Evolutionary conservation across 2,113 vertebrate species (phyloP).

Genomic region (Nesoenas mayeri): DNA sequence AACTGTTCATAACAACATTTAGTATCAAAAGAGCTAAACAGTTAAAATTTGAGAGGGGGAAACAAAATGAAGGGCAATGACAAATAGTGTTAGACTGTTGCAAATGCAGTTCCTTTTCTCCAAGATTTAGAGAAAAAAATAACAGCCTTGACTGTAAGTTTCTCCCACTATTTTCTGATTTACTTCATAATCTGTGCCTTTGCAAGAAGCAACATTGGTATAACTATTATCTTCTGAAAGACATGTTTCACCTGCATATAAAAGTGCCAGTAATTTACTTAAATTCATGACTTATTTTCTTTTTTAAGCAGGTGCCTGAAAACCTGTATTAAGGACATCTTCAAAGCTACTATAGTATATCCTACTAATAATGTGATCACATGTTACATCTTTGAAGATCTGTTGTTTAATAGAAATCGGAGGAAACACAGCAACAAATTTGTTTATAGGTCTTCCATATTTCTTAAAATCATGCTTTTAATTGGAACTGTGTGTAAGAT

Average conservation of each 20-base stretch:
- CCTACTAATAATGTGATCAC: fast-evolving
- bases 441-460: neutral
- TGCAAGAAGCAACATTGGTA: neutral
- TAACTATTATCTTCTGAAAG: neutral
- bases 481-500: neutral
- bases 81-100: neutral
- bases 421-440: neutral
- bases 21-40: neutral
- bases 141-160: neutral
- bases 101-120: neutral
- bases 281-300: neutral
- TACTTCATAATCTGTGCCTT: neutral
- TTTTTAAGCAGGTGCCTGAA: neutral
- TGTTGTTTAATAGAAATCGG: neutral
- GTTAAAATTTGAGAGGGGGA: neutral
- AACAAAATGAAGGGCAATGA: neutral
- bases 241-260: neutral
- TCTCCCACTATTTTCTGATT: neutral
- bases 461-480: neutral
- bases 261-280: neutral
- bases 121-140: neutral
- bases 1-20: neutral
- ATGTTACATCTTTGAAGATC: neutral
- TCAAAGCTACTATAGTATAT: neutral
- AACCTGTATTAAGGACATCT: neutral